Evolutionary conservation across 2,113 vertebrate species (phyloP).

Genomic region (Lophochroa leadbeateri): DNA sequence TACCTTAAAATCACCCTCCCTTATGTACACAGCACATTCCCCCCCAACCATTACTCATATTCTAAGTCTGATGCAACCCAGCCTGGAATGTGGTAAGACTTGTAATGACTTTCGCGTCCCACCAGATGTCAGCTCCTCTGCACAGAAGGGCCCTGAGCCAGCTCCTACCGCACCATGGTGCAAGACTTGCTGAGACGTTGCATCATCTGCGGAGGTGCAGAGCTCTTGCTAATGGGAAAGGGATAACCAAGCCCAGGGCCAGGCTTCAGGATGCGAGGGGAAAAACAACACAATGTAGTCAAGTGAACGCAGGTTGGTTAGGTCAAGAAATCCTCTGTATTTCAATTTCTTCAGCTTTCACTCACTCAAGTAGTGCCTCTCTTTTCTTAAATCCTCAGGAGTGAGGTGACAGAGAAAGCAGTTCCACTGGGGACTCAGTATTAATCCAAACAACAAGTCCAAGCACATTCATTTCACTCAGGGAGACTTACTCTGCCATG

Average conservation of each 20-base stretch:
- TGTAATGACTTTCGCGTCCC: slow-evolving; percentile 3
- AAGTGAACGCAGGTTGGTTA: background rate
- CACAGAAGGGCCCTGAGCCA: background rate
- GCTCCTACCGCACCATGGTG: background rate
- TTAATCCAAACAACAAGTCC: background rate
- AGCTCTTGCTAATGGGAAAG: background rate
- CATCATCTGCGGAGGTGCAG: background rate
- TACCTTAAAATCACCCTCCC: background rate
- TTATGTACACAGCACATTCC: accelerated
- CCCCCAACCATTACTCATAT: background rate
- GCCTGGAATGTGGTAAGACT: background rate
- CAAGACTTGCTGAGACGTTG: slow-evolving; percentile 11
- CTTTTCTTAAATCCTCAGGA: background rate
- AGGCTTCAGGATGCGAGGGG: background rate
- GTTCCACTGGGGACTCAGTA: background rate
- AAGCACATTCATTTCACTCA: background rate
- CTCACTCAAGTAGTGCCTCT: background rate
- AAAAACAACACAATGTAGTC: background rate
- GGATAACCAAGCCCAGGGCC: background rate
- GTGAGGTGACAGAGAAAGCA: accelerated
- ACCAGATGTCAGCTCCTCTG: slow-evolving; percentile 55
- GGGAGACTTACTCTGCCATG: background rate
- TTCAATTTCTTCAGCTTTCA: background rate
- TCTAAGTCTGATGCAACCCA: slow-evolving; percentile 55
- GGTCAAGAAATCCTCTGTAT: background rate